Evolutionary conservation across 37 sponge, comb jelly and placozoan species (phyloP), one percentile per base, ranked within the genome.

Genomic region (Aphrocallistes beatrix): DNA sequence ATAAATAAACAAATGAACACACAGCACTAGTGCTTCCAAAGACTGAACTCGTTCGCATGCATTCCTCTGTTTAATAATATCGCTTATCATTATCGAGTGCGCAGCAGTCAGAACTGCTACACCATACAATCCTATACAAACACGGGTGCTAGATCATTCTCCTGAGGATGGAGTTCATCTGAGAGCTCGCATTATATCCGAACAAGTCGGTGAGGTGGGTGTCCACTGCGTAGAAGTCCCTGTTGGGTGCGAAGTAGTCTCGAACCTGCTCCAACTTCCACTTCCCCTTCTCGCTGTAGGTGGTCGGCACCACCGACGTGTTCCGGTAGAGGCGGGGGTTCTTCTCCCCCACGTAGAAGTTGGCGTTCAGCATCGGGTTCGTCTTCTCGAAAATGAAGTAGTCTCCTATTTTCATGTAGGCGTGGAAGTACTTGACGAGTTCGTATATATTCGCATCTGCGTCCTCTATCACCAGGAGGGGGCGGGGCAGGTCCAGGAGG

Each of bases 361-460:
- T 51, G 21, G 38, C 51, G 25, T 30, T 38, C 38, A 84, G 49
- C 36, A 34, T 36, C 0, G 87, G 87, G 39, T 83, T 83, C 0
- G 83, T 83, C 40, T 87, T 82, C 83, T 87, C 87, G 38, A 87
- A 38, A 10, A 87, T 37, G 10, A 82, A 39, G 37, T 87, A 87
- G 37, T 87, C 87, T 16, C 83, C 83, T 37, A 6, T 19, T 36
- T 87, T 83, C 83, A 87, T 38, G 83, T 36, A 87, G 23, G 0
- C 23, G 39, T 87, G 13, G 38, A 87, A 87, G 42, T 87, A 69
- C 40, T 83, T n/a, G 0, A 87, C 23, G 37, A 85, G 37, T 32
- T 23, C 87, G 38, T 86, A 37, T 13, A 60, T 19, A 38, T 82
- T 82, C 0, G 19, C 38, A 28, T 87, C 83, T 0, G 38, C 49